Evolutionary conservation across 1,140 invertebrate genomes (phyloP).

Genomic region (Drosophila novamexicana): DNA sequence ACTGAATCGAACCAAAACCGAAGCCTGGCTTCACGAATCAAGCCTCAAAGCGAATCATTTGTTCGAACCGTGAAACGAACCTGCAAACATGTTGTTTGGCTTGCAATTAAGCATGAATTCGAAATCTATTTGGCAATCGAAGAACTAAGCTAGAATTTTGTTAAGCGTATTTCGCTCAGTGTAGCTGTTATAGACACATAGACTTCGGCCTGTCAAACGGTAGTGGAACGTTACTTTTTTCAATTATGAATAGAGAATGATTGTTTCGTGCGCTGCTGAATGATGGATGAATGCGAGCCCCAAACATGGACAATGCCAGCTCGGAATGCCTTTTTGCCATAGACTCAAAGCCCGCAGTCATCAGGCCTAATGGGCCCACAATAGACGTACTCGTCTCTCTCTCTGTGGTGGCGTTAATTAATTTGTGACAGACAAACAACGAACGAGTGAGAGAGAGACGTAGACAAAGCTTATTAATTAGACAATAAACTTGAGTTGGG

Average conservation of each 20-base stretch:
- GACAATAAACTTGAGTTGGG: conserved; percentile 56
- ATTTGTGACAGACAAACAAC: conserved; percentile 64
- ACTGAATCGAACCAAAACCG: no score
- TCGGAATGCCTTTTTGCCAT: conserved; percentile 16
- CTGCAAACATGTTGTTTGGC: no score
- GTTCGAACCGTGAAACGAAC: no score
- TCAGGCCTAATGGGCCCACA: conserved; percentile 57
- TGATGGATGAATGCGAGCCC: conserved; percentile 45
- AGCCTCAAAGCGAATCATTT: no score
- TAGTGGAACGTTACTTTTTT: conserved; percentile 76
- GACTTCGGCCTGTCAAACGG: conserved; percentile 62
- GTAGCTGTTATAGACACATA: background rate
- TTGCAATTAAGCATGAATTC: no score
- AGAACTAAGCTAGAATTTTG: no score
- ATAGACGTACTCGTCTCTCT: conserved; percentile 40
- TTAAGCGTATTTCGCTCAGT: conserved; percentile 5
- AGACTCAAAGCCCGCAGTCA: conserved; percentile 39
- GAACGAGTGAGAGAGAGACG: background rate
- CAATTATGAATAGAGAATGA: conserved; percentile 81
- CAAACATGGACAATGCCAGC: conserved; percentile 23
- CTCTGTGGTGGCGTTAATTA: conserved; percentile 57
- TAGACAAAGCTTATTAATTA: conserved; percentile 69
- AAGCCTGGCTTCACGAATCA: no score
- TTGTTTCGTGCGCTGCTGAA: conserved; percentile 54
- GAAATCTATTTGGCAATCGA: no score